These are phyloP conservation scores for Drosophila jambulina DNA, from an alignment of 1,140 invertebrate species.

Conservation along the genomic window DNA sequence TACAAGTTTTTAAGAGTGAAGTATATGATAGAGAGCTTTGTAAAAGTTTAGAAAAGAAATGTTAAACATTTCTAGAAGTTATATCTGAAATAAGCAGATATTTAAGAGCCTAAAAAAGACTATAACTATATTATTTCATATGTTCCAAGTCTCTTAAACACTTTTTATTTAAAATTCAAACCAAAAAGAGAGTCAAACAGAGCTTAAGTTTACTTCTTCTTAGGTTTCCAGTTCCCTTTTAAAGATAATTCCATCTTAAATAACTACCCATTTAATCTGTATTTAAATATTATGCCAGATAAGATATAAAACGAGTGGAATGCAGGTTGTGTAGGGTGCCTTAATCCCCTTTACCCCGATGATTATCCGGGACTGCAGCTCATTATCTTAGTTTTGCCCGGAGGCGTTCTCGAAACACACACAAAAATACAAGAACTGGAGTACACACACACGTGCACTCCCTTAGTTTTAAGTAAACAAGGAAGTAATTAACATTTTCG, in stretches of 20 bases:
- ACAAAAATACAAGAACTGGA: slow-evolving; percentile 21
- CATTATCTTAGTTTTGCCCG: slow-evolving; percentile 30
- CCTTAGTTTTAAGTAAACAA: slow-evolving; percentile 61
- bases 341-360: slow-evolving; percentile 11
- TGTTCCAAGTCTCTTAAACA: no score
- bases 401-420: slow-evolving; percentile 24
- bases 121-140: not conserved
- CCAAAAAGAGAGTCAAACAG: not conserved
- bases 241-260: not conserved
- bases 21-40: not conserved
- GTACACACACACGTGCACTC: slow-evolving; percentile 51
- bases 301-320: not conserved
- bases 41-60: no score
- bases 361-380: slow-evolving; percentile 33
- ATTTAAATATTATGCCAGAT: not conserved
- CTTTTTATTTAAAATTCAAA: no score
- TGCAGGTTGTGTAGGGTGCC: not conserved
- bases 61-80: no score
- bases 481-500: slow-evolving; percentile 83
- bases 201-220: not conserved
- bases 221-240: not conserved
- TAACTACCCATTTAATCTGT: not conserved
- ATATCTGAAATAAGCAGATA: no score
- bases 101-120: not conserved
- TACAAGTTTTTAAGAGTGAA: not conserved